Conservation (phyloP, 2,113 vertebrate genomes). For the Ovis aries region DNA sequence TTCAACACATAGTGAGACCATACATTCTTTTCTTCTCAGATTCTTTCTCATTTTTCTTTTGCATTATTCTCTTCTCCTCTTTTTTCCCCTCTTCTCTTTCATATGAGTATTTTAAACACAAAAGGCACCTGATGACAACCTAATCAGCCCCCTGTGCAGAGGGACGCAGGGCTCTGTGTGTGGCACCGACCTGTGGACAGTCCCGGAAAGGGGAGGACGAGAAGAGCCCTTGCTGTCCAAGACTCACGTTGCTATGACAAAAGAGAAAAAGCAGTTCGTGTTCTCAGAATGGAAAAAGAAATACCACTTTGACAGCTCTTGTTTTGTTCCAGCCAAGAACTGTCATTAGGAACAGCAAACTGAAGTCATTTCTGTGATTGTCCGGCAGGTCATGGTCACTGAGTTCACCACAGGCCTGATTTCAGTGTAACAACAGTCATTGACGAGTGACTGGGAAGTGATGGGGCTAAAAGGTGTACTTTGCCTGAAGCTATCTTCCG, state of each 20-base stretch:
- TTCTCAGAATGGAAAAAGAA: slow-evolving; percentile 44
- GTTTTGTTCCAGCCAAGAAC: slow-evolving; percentile 48
- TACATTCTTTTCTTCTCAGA: background rate
- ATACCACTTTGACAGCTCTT: background rate
- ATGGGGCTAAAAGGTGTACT: background rate
- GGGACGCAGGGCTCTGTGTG: slow-evolving; percentile 9
- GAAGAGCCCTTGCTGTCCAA: background rate
- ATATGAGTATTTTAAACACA: slow-evolving; percentile 28
- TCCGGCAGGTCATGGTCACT: slow-evolving; percentile 24
- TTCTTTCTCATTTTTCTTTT: background rate
- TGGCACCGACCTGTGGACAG: background rate
- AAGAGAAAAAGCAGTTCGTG: slow-evolving; percentile 49
- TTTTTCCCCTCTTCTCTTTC: background rate
- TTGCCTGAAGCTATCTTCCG: background rate
- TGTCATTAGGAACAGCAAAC: slow-evolving; percentile 65
- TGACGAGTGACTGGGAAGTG: background rate
- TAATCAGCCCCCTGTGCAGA: slow-evolving; percentile 25
- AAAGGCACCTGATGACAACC: slow-evolving; percentile 50
- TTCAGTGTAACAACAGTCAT: background rate
- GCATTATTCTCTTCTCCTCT: slow-evolving; percentile 4
- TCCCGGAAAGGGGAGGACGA: background rate
- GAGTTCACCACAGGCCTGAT: slow-evolving; percentile 40
- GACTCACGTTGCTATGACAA: background rate
- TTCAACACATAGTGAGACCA: background rate
- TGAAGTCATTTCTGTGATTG: slow-evolving; percentile 44